Evolutionary conservation across 2,113 vertebrate species (phyloP), one percentile per base, ranked within the genome.

Genomic region (Tragelaphus strepsiceros): DNA sequence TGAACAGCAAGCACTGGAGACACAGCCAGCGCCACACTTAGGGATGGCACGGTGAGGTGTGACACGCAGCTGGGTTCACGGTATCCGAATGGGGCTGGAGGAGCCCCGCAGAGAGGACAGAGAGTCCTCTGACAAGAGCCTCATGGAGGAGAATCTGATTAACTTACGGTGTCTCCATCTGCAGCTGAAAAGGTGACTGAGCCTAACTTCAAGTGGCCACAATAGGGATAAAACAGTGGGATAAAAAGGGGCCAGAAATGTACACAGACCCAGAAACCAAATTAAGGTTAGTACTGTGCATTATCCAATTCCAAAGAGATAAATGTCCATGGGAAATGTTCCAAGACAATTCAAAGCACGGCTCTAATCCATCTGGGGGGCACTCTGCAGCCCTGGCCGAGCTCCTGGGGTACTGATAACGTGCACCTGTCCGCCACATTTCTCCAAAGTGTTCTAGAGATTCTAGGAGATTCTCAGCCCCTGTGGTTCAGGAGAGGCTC

Each of bases 201-300:
- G 14, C 17, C 39, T 43, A 17, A 17, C 1, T 81, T n/a, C 3
- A 7, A 26, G 35, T 59, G 26, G 49, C 54, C 30, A 51, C 12
- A 8, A 0, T 14, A 39, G 71, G 71, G 39, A 43, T 43, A 14
- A 77, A 26, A 77, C 35, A 9, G 35, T 32, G n/a, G 56, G 16
- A 56, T 56, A 28, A 61, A 58, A 62, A 59, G 26, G 3, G 46
- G 14, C 21, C 84, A 46, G 6, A 93, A 59, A 49, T 84, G 87
- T 92, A 64, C 14, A 39, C 9, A 91, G 46, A 64, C 80, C 90
- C 95, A 83, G 83, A 90, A 77, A 86, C n/a, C 91, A 93, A 96
- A 88, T 51, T 71, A 11, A 91, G 51, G 28, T 94, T 86, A 89
- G 35, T 5, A 5, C 26, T 32, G 46, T 24, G 3, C 30, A 24